These are phyloP conservation scores for Eupeodes luniger DNA, from an alignment of 2,888 invertebrate species.

Conservation along the genomic window DNA sequence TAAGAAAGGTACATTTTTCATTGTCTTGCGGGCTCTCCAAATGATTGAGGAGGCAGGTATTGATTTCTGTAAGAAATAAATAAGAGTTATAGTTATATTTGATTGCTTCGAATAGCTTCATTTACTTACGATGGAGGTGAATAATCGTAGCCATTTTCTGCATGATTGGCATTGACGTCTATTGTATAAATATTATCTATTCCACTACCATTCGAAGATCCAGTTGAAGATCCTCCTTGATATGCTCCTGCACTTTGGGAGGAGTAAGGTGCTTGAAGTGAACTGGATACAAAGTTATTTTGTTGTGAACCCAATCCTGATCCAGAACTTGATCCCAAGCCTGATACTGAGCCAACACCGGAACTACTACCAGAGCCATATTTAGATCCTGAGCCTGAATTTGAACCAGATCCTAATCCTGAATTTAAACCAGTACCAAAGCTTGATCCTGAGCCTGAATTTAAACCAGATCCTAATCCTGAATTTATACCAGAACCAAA, in stretches of 20 bases:
- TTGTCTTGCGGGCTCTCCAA: conserved; percentile 37
- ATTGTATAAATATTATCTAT: conserved; percentile 81
- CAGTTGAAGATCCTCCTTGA: background rate
- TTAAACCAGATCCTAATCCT: conserved; percentile 1
- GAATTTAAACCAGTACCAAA: background rate
- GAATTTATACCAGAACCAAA: conserved; percentile 5
- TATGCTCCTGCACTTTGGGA: background rate
- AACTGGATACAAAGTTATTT: conserved; percentile 11
- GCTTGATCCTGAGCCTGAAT: background rate
- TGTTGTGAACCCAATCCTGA: conserved; percentile 2
- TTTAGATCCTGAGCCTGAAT: background rate
- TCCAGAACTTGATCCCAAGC: background rate
- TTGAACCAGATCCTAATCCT: background rate
- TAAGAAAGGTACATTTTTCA: conserved; percentile 56
- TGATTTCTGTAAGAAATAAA: conserved; percentile 37
- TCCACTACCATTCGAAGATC: conserved; percentile 80
- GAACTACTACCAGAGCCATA: background rate
- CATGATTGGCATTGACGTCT: conserved; percentile 41
- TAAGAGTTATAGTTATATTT: background rate
- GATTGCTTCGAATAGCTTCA: background rate
- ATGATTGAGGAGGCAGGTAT: conserved; percentile 34
- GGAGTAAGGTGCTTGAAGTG: conserved; percentile 37
- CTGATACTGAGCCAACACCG: background rate
- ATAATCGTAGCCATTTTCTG: conserved; percentile 79
- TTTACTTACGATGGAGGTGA: conserved; percentile 78